phyloP scores from a whole-genome alignment of 2,797 vertebrate species.

The Anabacerthia variegaticeps region DNA sequence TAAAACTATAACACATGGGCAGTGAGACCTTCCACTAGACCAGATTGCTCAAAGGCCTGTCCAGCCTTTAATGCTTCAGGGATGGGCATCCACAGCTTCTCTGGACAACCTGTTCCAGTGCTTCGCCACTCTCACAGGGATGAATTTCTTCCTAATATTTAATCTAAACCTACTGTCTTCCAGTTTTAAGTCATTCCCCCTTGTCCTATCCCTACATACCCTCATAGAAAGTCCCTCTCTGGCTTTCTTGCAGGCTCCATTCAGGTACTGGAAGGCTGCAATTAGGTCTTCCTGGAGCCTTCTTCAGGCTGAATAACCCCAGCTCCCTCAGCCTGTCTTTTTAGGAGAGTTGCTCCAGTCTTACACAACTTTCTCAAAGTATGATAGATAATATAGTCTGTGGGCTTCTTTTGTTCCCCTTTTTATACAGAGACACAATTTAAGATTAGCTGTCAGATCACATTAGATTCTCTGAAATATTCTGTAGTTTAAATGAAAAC shows the following conservation, averaged over 20 bases:
- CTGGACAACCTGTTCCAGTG: neutral
- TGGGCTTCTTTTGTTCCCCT: neutral
- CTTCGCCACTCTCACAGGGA: neutral
- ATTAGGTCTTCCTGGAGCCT: neutral
- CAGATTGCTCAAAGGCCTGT: neutral
- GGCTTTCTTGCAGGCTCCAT: neutral
- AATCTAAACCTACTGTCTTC: neutral
- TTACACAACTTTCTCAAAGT: neutral
- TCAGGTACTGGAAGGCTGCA: neutral
- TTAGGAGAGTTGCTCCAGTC: neutral
- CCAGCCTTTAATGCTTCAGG: neutral
- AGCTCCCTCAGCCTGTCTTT: neutral
- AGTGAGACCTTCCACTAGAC: neutral
- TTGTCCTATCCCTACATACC: neutral
- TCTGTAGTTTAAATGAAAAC: slow-evolving; percentile 49
- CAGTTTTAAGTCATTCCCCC: neutral
- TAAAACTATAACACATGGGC: too few species aligned
- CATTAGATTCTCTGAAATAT: slow-evolving; percentile 48
- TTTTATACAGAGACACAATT: slow-evolving; percentile 49
- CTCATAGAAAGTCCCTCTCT: neutral
- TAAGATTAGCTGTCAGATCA: slow-evolving; percentile 60
- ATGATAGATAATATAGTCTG: neutral
- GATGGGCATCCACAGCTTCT: neutral
- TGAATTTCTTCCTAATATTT: neutral
- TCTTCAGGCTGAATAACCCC: neutral